Percentiles rank a stretch among this genome's conserved stretches.
These are phyloP conservation scores for Hippopotamus amphibius DNA, from an alignment of 2,113 vertebrate species.

Conservation along the genomic window DNA sequence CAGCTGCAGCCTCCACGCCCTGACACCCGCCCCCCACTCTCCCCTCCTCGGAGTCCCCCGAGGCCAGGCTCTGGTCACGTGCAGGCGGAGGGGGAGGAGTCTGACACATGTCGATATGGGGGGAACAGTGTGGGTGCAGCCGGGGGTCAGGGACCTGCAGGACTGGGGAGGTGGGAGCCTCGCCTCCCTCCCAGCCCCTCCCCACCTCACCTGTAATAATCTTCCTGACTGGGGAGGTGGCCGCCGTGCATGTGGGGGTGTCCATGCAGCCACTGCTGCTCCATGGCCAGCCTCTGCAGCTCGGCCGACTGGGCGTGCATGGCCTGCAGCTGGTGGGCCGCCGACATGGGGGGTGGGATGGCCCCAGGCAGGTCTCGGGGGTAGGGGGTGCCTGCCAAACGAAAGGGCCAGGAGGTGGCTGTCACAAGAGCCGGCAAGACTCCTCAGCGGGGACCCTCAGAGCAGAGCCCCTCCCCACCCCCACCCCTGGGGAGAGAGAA, in stretches of 20 bases:
- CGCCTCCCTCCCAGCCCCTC: fast-evolving
- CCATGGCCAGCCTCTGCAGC: conserved; percentile 98
- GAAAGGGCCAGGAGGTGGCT: too few species aligned
- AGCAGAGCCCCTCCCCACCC: background rate
- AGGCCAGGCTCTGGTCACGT: background rate
- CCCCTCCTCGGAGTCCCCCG: background rate
- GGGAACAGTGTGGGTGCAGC: too few species aligned
- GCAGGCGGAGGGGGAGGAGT: background rate
- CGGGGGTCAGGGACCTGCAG: background rate
- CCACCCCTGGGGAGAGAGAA: background rate
- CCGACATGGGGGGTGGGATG: conserved; percentile 97
- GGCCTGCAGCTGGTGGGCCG: conserved; percentile 98
- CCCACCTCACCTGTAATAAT: conserved; percentile 95
- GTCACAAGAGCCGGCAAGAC: too few species aligned
- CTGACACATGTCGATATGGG: background rate
- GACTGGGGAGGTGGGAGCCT: background rate
- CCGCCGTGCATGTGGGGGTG: conserved; percentile 99
- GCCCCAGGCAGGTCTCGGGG: conserved; percentile 94
- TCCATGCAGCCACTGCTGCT: conserved; percentile 98
- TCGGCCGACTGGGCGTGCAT: conserved; percentile 99
- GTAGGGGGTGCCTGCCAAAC: conserved; percentile 93
- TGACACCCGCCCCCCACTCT: background rate
- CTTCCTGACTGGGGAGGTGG: conserved; percentile 97
- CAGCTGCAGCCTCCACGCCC: background rate
- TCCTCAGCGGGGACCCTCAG: background rate